Base-by-base conservation (phyloP, 2,888 invertebrate genomes). In the Agonopterix subpropinquella region DNA sequence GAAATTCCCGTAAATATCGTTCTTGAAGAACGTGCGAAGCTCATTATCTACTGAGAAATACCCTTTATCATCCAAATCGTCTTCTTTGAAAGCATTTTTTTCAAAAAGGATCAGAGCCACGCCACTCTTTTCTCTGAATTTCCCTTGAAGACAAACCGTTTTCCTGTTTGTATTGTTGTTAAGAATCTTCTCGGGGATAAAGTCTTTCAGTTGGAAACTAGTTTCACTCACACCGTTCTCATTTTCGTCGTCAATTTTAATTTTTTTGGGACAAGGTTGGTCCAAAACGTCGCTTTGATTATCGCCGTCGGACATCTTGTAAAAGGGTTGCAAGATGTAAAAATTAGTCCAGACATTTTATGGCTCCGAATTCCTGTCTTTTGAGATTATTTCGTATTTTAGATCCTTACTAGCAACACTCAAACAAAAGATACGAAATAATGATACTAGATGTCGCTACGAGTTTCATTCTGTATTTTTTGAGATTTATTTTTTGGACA, bases 1-100 rank as follows among this genome's bases (percentile, higher is more conserved):
- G 73, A 93, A 96, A 70, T 93, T 94, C 10, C 94, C 94, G 74
- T 96, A 97, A 70, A 96, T 93, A 75, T 96, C 96, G 83, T 97
- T 97, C 36, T 92, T 90, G 69, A 94, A 94, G 50, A 91, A 89
- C 55, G 92, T 92, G 36, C 89, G 84, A 2, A 94, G 77, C 51
- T 80, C 76, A 15, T 91, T 90, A 1, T 92, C 90, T 8, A 80
- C 77, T 36, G 90, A 90, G 62, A 95, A 94, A 67, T 92, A 92
- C n/a, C 89, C 89, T 53, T 73, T 76, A 48, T 71, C 68, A 47
- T 84, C 63, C 50, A 94, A 81, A 60, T 90, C 87, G 44, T 92
- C 90, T 54, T 92, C 91, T 41, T 91, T 91, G 72, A 97, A 96
- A 43, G 93, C 92, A 69, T 92, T 92, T 79, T 96, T 97, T 71